These are phyloP conservation scores for Coleophora deauratella DNA, from an alignment of 2,888 invertebrate species.

Conservation along the genomic window DNA sequence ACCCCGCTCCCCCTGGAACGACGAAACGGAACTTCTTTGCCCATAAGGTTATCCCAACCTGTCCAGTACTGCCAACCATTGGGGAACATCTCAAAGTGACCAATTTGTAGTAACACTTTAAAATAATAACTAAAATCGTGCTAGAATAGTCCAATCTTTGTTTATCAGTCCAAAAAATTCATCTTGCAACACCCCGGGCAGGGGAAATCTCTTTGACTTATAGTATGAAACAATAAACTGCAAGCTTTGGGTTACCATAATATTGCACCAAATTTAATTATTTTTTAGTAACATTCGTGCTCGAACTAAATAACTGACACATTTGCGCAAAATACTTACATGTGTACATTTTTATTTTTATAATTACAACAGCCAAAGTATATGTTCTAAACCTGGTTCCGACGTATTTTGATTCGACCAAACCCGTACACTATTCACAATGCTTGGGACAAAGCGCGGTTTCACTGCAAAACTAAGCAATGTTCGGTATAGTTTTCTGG, in stretches of 20 bases:
- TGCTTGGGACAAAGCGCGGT: too few species aligned
- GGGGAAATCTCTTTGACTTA: constrained; percentile 20
- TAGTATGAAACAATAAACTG: constrained; percentile 20
- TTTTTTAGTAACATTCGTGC: constrained; percentile 36
- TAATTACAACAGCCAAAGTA: constrained; percentile 56
- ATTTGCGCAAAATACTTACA: constrained; percentile 41
- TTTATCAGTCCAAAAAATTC: constrained; percentile 34
- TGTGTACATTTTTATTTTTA: constrained; percentile 23
- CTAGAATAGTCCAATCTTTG: too few species aligned
- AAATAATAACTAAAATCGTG: too few species aligned
- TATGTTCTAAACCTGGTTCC: constrained; percentile 23
- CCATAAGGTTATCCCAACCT: too few species aligned
- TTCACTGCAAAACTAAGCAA: too few species aligned
- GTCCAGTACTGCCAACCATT: too few species aligned
- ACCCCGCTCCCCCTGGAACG: too few species aligned
- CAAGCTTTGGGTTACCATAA: constrained; percentile 36
- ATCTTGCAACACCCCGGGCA: constrained; percentile 51
- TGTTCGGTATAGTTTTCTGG: too few species aligned
- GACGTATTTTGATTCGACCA: neutral
- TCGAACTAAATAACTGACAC: constrained; percentile 31
- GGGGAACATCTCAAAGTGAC: too few species aligned
- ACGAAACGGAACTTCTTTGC: too few species aligned
- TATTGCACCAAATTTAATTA: constrained; percentile 51
- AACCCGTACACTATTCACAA: too few species aligned
- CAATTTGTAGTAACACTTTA: too few species aligned